Evolutionary conservation across 37 sponge, comb jelly and placozoan species (phyloP), one percentile per base, ranked within the genome.

Genomic region (Beroe forskalii): DNA sequence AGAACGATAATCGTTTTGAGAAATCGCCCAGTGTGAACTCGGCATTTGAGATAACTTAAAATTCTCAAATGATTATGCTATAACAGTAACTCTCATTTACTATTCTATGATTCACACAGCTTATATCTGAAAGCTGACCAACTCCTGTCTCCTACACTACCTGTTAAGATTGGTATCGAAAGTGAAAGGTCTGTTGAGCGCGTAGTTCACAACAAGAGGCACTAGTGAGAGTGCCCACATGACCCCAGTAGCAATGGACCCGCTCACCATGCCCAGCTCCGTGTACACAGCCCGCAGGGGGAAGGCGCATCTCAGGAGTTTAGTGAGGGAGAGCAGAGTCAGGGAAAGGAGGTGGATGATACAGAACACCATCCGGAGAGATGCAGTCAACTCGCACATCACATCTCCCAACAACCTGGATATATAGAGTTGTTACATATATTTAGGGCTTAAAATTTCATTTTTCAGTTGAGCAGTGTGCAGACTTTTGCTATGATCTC

Each of bases 311-410:
- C 72, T 69, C 2, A 69, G 32, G 37, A 69, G 19, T 17, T 69
- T 69, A 17, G 12, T 69, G 4, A 33, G 33, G 0, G 72, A 69
- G 72, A 69, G 72, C 1, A 69, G 39, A 1, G 72, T 69, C 1
- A 69, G 8, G 32, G 72, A 69, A 1, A 69, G 72, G 3, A 69
- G 72, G 72, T 69, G 72, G 72, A 69, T 36, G 1, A 69, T 69
- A 36, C 72, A 69, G 38, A 69, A 2, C 39, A 69, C 32, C 33
- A 27, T 69, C 17, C 72, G 28, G 37, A 69, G 72, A 69, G 37
- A 33, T 2, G 72, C 72, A 36, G 72, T 69, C 39, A 69, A 17
- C 1, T 37, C 35, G 17, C 72, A 69, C 1, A 69, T 14, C 2
- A 31, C 1, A 1, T 33, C 38, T 20, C 72, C 72, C 6, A 69